Base-by-base conservation (phyloP, 2,113 vertebrate genomes). In the Macquaria australasica region DNA sequence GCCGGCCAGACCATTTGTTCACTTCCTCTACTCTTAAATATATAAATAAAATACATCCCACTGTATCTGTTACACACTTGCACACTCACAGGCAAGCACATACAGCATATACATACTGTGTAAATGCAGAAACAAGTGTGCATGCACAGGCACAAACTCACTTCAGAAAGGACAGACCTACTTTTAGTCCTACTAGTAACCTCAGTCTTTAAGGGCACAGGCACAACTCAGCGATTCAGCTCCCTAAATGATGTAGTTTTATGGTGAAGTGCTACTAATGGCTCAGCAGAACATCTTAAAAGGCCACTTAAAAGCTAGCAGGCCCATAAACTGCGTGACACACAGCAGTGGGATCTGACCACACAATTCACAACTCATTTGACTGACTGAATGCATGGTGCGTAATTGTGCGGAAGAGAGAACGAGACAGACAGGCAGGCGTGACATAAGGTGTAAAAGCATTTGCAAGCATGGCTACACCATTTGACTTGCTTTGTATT, bases 191-290 rank as follows among this genome's bases (percentile, higher is more conserved):
- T 45, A 55, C 82, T 39, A 39, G 91, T 82, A 88, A 86, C 85
- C 82, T 80, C 75, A 60, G 74, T 84, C 66, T 92, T 89, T 89
- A 81, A 90, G 85, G 72, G 73, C 64, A 86, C 71, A 68, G 55
- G 86, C 77, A 86, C 82, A 92, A 84, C 75, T 91, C 85, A 81
- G 85, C 67, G 21, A 92, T 88, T 87, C 88, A 87, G 86, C 90
- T 88, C 83, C 70, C 82, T 93, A 93, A 94, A 93, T 92, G 88
- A 86, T 93, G 85, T 81, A 82, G 81, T 91, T 94, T 94, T 89
- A 93, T 89, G 91, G 85, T 88, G 82, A 92, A 93, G 91, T 91
- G 92, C 91, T 85, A 78, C 89, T 95, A 95, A 95, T 95, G 92
- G 94, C 92, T 82, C 90, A 82, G 86, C 73, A 83, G 89, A 90